phyloP scores from a whole-genome alignment of 2,113 vertebrate species.

The Cinclus mexicanus region DNA sequence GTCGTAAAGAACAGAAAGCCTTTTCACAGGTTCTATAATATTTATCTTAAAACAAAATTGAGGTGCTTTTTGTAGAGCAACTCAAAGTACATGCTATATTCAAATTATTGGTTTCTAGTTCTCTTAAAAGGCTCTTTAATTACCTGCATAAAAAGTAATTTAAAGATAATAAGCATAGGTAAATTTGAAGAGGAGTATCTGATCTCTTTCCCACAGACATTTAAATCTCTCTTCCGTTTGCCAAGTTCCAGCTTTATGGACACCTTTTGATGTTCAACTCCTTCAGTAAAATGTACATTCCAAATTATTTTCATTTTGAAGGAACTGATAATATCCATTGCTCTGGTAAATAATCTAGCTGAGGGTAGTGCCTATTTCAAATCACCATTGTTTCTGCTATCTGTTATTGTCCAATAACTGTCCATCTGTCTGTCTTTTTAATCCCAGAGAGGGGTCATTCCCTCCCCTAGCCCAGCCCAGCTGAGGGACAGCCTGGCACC shows the following conservation, averaged over 20 bases:
- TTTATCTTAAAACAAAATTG: not conserved
- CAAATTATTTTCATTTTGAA: not conserved
- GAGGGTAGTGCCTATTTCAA: not conserved
- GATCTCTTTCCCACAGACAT: not conserved
- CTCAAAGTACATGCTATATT: not conserved
- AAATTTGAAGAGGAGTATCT: not conserved
- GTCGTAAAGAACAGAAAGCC: not conserved
- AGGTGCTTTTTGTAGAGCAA: not conserved
- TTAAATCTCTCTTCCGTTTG: not conserved
- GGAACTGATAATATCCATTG: not conserved
- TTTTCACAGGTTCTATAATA: not conserved
- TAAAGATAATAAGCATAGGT: not conserved
- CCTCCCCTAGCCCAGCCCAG: not conserved
- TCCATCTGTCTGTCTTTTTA: rapidly evolving
- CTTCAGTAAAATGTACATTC: not conserved
- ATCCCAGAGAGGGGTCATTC: not conserved
- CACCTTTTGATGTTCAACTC: not conserved
- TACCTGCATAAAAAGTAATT: not conserved
- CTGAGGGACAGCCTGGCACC: not conserved
- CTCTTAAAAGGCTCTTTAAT: not conserved
- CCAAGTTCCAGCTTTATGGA: not conserved
- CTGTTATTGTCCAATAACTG: not conserved
- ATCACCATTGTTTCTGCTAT: not conserved
- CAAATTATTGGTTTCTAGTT: not conserved
- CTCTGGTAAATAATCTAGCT: not conserved